Percentiles rank a stretch among this genome's conserved stretches.
phyloP scores from a whole-genome alignment of 2,113 vertebrate species.

The Speoplatyrhinus poulsoni region DNA sequence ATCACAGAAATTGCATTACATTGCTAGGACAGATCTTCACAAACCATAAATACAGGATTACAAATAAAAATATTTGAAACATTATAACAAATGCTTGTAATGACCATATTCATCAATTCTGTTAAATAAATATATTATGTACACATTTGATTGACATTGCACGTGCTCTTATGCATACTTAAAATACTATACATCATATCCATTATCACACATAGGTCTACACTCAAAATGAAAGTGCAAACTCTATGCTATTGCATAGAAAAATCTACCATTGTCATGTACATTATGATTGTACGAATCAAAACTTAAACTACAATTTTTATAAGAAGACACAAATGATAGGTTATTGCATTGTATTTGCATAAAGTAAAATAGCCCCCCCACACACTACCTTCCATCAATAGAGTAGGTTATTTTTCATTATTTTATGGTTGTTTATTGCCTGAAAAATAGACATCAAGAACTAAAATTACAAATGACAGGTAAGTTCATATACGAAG shows the following conservation, averaged over 20 bases:
- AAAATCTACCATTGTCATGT: background rate
- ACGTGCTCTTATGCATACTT: slow-evolving; percentile 38
- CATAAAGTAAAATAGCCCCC: background rate
- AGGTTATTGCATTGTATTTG: background rate
- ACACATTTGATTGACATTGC: slow-evolving; percentile 36
- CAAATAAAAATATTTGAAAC: no score
- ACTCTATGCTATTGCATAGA: slow-evolving; percentile 49
- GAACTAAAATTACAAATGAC: no score
- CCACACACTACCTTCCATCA: background rate
- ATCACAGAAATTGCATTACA: slow-evolving; percentile 1
- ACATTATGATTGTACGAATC: background rate
- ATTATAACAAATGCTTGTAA: no score
- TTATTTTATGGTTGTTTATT: no score
- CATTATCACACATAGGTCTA: background rate
- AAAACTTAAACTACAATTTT: background rate
- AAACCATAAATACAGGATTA: slow-evolving; percentile 2
- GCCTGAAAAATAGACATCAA: no score
- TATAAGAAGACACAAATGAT: background rate
- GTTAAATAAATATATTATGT: background rate
- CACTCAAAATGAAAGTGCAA: slow-evolving; percentile 25
- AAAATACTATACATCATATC: background rate
- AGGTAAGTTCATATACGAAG: no score
- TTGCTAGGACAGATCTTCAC: slow-evolving; percentile 19
- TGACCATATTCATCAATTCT: background rate
- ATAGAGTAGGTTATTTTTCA: no score